A percentile compares a stretch with the other conserved stretches of the same genome.
These are phyloP conservation scores for Scaptomyza flava DNA, from an alignment of 2,888 invertebrate genomes.

Conservation along the genomic window DNA sequence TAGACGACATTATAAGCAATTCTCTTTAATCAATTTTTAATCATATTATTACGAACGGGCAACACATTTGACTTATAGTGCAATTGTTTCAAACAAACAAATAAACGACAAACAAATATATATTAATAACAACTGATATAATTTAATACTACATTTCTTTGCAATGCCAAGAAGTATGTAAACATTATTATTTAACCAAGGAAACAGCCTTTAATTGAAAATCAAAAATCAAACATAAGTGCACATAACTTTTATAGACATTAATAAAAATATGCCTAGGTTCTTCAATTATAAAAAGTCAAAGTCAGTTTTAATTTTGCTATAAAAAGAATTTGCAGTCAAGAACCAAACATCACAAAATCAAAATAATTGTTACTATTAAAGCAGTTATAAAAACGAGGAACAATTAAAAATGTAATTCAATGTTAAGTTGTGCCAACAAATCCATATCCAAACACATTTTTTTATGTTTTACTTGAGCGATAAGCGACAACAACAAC, in stretches of 20 bases:
- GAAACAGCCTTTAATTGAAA: conserved; percentile 60
- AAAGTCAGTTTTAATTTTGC: conserved; percentile 39
- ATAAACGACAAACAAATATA: conserved; percentile 57
- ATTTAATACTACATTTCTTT: conserved; percentile 66
- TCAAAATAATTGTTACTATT: conserved; percentile 22
- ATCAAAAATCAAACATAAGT: conserved; percentile 77
- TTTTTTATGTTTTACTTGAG: conserved; percentile 60
- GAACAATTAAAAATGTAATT: conserved; percentile 41
- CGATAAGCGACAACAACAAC: conserved; percentile 40
- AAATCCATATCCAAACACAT: conserved; percentile 39
- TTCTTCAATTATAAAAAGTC: conserved; percentile 47
- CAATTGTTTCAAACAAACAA: conserved; percentile 78
- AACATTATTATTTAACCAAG: conserved; percentile 48
- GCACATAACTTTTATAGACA: conserved; percentile 66
- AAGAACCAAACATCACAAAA: conserved; percentile 43
- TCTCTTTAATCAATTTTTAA: conserved; percentile 53
- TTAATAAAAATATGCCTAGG: conserved; percentile 46
- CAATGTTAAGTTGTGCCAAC: conserved; percentile 60
- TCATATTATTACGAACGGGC: conserved; percentile 66
- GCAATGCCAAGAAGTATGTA: conserved; percentile 71
- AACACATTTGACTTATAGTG: conserved; percentile 79
- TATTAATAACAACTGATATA: conserved; percentile 51
- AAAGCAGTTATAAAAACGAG: conserved; percentile 46
- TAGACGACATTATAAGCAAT: conserved; percentile 65
- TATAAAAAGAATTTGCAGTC: conserved; percentile 18